Conservation (phyloP, 2,888 invertebrate species). For the Prosopocoilus inquinatus region DNA sequence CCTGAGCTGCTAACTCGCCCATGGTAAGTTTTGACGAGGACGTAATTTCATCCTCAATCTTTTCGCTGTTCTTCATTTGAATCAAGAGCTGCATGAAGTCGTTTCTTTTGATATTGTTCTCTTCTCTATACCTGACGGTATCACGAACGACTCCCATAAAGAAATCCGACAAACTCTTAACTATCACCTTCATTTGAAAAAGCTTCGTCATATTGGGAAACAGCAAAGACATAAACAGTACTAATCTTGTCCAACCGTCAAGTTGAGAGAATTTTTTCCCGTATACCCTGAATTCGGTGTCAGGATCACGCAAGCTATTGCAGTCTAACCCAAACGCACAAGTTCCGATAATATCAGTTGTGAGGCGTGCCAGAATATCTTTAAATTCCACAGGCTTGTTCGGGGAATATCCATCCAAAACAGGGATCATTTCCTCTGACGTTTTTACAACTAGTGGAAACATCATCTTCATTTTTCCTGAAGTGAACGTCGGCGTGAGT, state of each 20-base stretch:
- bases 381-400: slow-evolving; percentile 32
- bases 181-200: slow-evolving; percentile 21
- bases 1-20: slow-evolving; percentile 28
- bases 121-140: slow-evolving; percentile 47
- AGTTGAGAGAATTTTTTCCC: slow-evolving; percentile 25
- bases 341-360: slow-evolving; percentile 58
- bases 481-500: slow-evolving; percentile 62
- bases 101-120: slow-evolving; percentile 47
- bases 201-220: slow-evolving; percentile 29
- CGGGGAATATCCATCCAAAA: slow-evolving; percentile 26
- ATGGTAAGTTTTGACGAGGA: slow-evolving; percentile 16
- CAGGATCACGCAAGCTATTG: slow-evolving; percentile 53
- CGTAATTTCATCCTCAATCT: slow-evolving; percentile 20
- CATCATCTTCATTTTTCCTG: slow-evolving; percentile 63
- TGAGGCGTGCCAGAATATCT: slow-evolving; percentile 55
- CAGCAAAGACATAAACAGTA: slow-evolving; percentile 24
- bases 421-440: slow-evolving; percentile 51
- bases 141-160: slow-evolving; percentile 44
- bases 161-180: slow-evolving; percentile 23
- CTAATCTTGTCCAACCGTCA: slow-evolving; percentile 19
- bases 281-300: slow-evolving; percentile 50
- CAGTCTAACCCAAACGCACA: slow-evolving; percentile 59
- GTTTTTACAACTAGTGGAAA: slow-evolving; percentile 57
- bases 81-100: slow-evolving; percentile 56
- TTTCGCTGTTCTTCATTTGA: slow-evolving; percentile 47